Conservation (phyloP, 2,113 vertebrate genomes). For the Gymnobelideus leadbeateri region DNA sequence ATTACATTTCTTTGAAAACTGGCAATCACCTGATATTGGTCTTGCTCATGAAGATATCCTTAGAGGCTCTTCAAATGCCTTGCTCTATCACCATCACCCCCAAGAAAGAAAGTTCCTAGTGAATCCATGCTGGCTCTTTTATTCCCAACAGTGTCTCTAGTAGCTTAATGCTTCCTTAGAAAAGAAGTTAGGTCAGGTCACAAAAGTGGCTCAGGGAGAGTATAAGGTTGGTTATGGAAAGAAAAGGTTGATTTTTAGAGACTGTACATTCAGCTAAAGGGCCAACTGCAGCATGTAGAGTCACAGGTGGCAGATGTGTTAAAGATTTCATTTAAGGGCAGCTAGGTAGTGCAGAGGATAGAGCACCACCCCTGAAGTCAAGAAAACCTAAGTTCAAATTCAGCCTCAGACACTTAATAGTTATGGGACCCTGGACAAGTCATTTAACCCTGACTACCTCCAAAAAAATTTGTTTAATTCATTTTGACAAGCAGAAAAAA, state of each 20-base stretch:
- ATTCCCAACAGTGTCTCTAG: not conserved
- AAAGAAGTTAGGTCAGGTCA: not conserved
- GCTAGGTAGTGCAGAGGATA: too few species aligned
- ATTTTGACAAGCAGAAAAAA: not conserved
- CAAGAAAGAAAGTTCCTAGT: not conserved
- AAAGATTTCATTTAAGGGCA: not conserved
- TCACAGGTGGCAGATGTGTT: not conserved
- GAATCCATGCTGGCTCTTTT: not conserved
- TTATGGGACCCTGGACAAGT: too few species aligned
- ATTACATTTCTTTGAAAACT: too few species aligned
- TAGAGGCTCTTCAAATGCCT: too few species aligned
- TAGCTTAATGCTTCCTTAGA: not conserved
- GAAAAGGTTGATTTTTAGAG: not conserved
- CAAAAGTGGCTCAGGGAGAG: not conserved
- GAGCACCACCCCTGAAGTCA: too few species aligned
- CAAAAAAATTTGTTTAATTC: too few species aligned
- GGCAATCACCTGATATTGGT: not conserved
- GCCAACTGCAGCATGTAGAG: not conserved
- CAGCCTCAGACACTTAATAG: too few species aligned
- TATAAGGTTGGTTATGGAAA: not conserved
- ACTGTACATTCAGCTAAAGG: not conserved
- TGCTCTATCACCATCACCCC: not conserved
- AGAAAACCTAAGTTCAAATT: too few species aligned
- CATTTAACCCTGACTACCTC: too few species aligned
- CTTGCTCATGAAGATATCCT: too few species aligned